Percentiles rank a stretch among this genome's conserved stretches.
Evolutionary conservation across 92 coral and sea anemone genomes (phyloP).

Genomic region (Galaxea fascicularis): DNA sequence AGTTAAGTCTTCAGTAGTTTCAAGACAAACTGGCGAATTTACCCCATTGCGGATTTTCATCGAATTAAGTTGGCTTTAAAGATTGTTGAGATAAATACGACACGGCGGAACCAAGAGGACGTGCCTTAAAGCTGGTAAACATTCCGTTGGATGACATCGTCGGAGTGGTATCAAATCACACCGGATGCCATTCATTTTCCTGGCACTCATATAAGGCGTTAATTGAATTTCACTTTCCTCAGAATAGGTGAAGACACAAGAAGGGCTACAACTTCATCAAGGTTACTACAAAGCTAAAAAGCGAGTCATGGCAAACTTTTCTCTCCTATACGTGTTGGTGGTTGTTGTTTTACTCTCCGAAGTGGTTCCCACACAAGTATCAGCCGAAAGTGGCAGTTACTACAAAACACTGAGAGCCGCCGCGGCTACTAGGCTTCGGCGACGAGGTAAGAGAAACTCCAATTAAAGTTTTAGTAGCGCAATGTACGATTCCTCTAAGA

Average conservation of each 20-base stretch:
- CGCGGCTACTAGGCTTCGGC: not conserved
- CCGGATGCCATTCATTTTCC: slow-evolving; percentile 18
- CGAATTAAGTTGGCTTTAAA: not conserved
- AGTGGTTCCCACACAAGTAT: not conserved
- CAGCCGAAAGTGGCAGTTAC: not conserved
- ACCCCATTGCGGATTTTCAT: not conserved
- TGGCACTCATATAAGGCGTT: not conserved
- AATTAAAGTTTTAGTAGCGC: not conserved
- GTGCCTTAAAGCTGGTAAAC: not conserved
- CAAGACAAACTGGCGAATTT: not conserved
- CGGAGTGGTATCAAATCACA: not conserved
- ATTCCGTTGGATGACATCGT: not conserved
- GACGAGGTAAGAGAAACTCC: not conserved
- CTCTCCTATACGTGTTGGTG: not conserved
- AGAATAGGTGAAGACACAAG: not conserved
- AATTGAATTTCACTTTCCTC: not conserved
- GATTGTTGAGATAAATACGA: not conserved
- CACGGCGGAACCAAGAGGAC: not conserved
- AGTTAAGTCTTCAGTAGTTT: not conserved
- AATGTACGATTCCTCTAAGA: not conserved
- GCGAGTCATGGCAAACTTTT: slow-evolving; percentile 13
- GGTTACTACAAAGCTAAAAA: not conserved
- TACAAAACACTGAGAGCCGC: not conserved
- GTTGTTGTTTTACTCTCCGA: slow-evolving; percentile 2
- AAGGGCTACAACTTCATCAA: not conserved